Conservation (phyloP, 2,888 invertebrate species). For the Metallyticus violacea region DNA sequence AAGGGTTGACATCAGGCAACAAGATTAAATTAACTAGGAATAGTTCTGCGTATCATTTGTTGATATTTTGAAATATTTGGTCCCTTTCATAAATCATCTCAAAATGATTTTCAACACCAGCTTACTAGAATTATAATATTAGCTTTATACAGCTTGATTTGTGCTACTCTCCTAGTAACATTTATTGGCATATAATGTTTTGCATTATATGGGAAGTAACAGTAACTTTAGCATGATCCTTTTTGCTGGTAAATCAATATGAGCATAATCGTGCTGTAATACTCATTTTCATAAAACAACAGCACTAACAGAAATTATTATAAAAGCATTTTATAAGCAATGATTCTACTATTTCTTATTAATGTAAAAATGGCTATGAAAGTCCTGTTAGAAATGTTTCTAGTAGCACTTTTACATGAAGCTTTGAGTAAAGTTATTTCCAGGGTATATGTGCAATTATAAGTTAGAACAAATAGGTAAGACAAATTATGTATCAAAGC, state of each 20-base stretch:
- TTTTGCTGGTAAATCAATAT: not conserved
- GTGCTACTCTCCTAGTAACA: not conserved
- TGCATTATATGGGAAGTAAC: not conserved
- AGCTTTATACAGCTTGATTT: not conserved
- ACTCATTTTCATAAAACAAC: not conserved
- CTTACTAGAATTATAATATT: not conserved
- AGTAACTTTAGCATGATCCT: no score
- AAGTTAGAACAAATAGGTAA: no score
- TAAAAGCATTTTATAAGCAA: not conserved
- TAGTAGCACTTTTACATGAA: not conserved
- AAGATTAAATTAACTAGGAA: no score
- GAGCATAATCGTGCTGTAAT: not conserved
- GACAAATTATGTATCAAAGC: no score
- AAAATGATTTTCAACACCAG: no score
- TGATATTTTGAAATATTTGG: no score
- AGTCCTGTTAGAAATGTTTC: not conserved
- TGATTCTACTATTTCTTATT: not conserved
- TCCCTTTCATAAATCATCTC: no score
- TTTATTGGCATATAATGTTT: not conserved
- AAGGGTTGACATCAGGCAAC: no score
- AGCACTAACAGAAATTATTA: no score
- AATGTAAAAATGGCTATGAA: not conserved
- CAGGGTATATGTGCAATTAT: not conserved
- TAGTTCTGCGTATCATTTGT: no score
- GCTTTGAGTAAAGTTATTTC: not conserved